Percentiles rank a stretch among this genome's conserved stretches.
Conservation (phyloP, 37 sponge, comb jelly and placozoan genomes). For the Aplysina aerophoba region DNA sequence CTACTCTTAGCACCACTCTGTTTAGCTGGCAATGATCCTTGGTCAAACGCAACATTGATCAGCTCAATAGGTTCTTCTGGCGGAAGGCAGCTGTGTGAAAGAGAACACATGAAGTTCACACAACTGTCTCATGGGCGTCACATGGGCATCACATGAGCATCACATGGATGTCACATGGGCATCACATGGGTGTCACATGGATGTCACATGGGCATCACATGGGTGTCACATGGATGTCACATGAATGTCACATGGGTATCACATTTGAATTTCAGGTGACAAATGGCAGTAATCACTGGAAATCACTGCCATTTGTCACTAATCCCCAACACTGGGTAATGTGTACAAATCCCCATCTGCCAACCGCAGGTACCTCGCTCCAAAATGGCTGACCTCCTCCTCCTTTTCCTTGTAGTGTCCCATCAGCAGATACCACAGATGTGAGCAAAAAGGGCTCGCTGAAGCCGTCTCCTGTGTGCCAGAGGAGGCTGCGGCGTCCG, state of each 20-base stretch:
- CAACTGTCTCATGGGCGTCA: neutral
- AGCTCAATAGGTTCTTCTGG: conserved; percentile 85
- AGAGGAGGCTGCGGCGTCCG: conserved; percentile 92
- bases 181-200: no score
- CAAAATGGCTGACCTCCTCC: conserved; percentile 10
- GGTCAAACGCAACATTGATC: conserved; percentile 96
- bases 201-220: no score
- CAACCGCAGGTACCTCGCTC: conserved; percentile 78
- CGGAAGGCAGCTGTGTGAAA: conserved; percentile 61
- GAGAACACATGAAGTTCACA: neutral
- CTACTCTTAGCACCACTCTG: neutral
- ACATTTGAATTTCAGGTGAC: conserved; percentile 32
- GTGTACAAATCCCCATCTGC: no score
- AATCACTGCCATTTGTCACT: no score
- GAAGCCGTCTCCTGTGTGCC: conserved; percentile 54
- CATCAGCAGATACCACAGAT: conserved; percentile 59
- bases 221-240: no score
- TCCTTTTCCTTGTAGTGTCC: neutral
- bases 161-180: no score
- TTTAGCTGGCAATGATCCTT: neutral
- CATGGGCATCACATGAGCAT: neutral
- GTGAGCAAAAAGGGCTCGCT: conserved; percentile 60
- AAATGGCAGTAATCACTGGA: conserved; percentile 58
- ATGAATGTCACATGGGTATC: no score
- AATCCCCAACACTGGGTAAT: no score